Percentiles rank a stretch among this genome's conserved stretches.
phyloP scores from a whole-genome alignment of 2,797 vertebrate species.

The Galagoides demidoff region DNA sequence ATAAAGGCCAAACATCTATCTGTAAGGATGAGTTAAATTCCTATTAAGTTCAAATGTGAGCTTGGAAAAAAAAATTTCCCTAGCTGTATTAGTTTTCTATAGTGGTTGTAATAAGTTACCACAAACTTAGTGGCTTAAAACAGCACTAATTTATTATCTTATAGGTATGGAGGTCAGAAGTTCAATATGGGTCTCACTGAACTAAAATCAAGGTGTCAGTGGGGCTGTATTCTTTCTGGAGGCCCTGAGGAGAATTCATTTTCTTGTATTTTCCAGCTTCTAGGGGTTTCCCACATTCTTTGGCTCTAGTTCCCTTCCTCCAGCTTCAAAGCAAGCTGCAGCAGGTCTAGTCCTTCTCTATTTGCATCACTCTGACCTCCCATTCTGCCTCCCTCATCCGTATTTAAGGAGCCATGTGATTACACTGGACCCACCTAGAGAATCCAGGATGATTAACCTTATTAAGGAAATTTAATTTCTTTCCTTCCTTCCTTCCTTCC shows the following conservation, averaged over 20 bases:
- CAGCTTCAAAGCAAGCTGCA: neutral
- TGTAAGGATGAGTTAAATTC: conserved; percentile 23
- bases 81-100: neutral
- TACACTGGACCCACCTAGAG: neutral
- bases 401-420: neutral
- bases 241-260: neutral
- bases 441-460: neutral
- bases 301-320: neutral
- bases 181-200: neutral
- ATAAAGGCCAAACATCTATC: neutral
- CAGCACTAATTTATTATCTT: neutral
- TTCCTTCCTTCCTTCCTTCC: neutral
- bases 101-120: neutral
- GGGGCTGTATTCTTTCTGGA: neutral
- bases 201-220: neutral
- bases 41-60: conserved; percentile 11
- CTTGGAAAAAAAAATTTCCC: neutral
- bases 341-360: neutral
- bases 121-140: neutral
- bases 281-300: neutral
- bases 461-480: neutral
- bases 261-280: neutral
- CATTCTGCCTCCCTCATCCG: neutral
- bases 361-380: neutral
- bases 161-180: neutral